phyloP scores from a whole-genome alignment of 1,140 invertebrate species.

The Neodiprion virginianus region DNA sequence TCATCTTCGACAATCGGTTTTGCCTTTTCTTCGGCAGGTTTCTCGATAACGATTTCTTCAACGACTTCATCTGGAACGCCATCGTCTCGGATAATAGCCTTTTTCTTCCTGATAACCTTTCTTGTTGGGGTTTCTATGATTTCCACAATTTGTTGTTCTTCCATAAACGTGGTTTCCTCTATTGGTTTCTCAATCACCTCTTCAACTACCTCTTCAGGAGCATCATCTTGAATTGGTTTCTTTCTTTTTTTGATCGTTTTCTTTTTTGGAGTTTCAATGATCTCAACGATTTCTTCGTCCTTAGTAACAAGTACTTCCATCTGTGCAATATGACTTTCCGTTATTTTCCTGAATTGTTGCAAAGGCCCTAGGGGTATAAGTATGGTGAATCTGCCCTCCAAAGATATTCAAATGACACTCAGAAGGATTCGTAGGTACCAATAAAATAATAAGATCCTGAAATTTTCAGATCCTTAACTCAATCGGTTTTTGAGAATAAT shows the following conservation, averaged over 20 bases:
- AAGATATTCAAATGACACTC: too few species aligned
- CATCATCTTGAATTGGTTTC: conserved; percentile 30
- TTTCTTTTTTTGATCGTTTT: conserved; percentile 46
- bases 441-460: too few species aligned
- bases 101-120: conserved; percentile 25
- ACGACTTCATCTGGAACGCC: conserved; percentile 27
- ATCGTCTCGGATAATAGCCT: conserved; percentile 31
- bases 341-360: neutral
- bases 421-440: too few species aligned
- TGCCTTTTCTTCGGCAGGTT: conserved; percentile 28
- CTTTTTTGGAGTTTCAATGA: conserved; percentile 29
- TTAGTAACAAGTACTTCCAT: conserved; percentile 15
- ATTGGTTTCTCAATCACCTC: conserved; percentile 33
- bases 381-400: too few species aligned
- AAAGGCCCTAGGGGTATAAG: too few species aligned
- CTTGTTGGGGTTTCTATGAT: conserved; percentile 30
- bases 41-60: conserved; percentile 29
- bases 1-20: conserved; percentile 23
- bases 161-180: conserved; percentile 8
- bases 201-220: conserved; percentile 17
- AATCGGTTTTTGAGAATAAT: too few species aligned
- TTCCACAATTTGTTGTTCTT: conserved; percentile 30
- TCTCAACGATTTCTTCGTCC: conserved; percentile 34
- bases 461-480: too few species aligned
- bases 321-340: neutral